Percentiles rank a stretch among this genome's conserved stretches.
Conservation (phyloP, 2,888 invertebrate species). For the Griposia aprilina region DNA sequence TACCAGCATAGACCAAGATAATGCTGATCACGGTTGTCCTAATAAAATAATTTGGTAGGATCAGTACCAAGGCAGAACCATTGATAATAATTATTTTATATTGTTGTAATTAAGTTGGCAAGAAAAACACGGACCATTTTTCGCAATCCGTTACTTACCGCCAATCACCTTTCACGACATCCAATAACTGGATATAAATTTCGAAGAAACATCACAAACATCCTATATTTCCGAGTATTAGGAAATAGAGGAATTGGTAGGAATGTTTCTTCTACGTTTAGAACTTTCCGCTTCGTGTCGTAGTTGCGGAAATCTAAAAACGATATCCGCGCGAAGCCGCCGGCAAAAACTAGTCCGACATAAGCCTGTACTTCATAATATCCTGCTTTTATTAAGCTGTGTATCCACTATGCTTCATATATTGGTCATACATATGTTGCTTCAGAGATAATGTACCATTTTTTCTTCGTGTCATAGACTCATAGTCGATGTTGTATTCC, state of each 20-base stretch:
- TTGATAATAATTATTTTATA: background rate
- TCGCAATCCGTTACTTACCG: background rate
- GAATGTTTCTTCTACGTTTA: slow-evolving; percentile 12
- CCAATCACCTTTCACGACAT: background rate
- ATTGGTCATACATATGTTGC: background rate
- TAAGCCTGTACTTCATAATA: slow-evolving; percentile 52
- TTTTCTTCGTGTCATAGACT: background rate
- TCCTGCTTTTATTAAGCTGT: slow-evolving; percentile 43
- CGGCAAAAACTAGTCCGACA: slow-evolving; percentile 47
- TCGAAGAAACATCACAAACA: background rate
- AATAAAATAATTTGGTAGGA: slow-evolving; percentile 12
- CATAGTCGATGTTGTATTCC: background rate
- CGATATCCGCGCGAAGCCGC: slow-evolving; percentile 28
- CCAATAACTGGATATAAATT: background rate
- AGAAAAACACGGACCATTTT: background rate
- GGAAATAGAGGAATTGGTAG: slow-evolving; percentile 10
- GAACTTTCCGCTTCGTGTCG: slow-evolving; percentile 27
- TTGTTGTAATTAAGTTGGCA: background rate
- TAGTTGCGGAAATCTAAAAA: slow-evolving; percentile 54
- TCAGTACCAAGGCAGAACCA: background rate
- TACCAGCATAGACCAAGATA: background rate
- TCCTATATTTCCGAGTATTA: slow-evolving; percentile 3
- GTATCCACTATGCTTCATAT: slow-evolving; percentile 16
- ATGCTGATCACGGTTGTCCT: background rate
- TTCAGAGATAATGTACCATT: background rate